These are phyloP conservation scores for Trachelipus rathkii DNA, from an alignment of 1,140 invertebrate genomes.

Conservation along the genomic window DNA sequence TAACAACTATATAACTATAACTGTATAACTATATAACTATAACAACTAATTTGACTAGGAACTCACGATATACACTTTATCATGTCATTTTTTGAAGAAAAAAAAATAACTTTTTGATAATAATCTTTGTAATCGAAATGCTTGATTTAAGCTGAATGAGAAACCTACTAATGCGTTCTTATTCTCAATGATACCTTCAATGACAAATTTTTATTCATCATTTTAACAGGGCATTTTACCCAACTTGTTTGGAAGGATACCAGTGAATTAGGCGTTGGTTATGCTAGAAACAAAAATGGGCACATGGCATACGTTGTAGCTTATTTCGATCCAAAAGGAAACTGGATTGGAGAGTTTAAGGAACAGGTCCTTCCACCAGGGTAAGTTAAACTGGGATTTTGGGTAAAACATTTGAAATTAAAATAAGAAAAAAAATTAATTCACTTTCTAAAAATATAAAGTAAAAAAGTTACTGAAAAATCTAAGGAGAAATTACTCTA, in stretches of 20 bases:
- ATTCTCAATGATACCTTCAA: background rate
- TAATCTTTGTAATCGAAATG: background rate
- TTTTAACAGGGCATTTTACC: constrained; percentile 76
- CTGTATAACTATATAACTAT: no score
- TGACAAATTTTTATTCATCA: constrained; percentile 14
- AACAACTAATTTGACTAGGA: no score
- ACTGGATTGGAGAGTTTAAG: constrained; percentile 68
- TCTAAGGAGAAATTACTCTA: no score
- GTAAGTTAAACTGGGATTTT: no score
- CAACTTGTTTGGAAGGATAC: constrained; percentile 82
- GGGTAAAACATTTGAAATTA: no score
- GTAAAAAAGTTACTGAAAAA: no score
- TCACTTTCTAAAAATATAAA: no score
- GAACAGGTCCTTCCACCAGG: constrained; percentile 64
- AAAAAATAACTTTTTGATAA: background rate
- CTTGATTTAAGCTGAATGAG: background rate
- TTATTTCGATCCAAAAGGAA: constrained; percentile 73
- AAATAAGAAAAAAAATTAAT: no score
- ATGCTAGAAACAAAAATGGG: constrained; percentile 68
- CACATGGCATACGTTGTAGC: constrained; percentile 62
- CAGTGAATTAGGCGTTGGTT: constrained; percentile 73
- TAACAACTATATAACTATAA: no score
- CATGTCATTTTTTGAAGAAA: no score
- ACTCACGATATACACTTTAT: no score
- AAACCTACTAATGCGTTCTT: background rate